These are phyloP conservation scores for Colossoma macropomum DNA, from an alignment of 2,113 vertebrate species.

Conservation along the genomic window DNA sequence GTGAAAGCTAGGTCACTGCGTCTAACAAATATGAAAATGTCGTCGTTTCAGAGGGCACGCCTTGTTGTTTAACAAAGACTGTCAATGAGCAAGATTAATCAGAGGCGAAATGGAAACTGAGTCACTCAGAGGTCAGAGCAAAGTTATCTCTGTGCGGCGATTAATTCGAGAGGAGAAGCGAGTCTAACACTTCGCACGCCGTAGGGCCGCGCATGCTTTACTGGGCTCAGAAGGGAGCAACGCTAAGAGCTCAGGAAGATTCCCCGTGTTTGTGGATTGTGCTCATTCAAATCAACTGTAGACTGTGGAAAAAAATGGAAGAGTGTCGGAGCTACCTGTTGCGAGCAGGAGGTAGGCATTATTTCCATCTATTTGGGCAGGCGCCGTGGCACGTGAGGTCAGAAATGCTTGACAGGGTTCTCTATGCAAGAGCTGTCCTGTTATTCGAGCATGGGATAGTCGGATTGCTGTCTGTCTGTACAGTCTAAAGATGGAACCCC, in stretches of 20 bases:
- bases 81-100: constrained; percentile 99
- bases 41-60: constrained; percentile 90
- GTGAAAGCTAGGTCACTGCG: constrained; percentile 99
- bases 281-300: background rate
- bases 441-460: background rate
- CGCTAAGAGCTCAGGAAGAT: background rate
- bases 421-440: background rate
- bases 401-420: background rate
- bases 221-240: constrained; percentile 14
- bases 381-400: background rate
- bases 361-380: constrained; percentile 28
- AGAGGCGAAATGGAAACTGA: constrained; percentile 98
- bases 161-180: constrained; percentile 59
- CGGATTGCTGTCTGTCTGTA: background rate
- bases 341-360: constrained; percentile 10
- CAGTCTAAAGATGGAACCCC: too few species aligned
- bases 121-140: constrained; percentile 97
- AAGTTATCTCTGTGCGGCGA: constrained; percentile 83
- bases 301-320: background rate
- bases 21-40: constrained; percentile 99
- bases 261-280: background rate
- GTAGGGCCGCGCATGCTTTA: background rate
- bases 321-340: constrained; percentile 14
- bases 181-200: constrained; percentile 14
- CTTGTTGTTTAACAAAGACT: constrained; percentile 99